Conservation (phyloP, 2,888 invertebrate genomes). For the Sarcophaga caerulescens region DNA sequence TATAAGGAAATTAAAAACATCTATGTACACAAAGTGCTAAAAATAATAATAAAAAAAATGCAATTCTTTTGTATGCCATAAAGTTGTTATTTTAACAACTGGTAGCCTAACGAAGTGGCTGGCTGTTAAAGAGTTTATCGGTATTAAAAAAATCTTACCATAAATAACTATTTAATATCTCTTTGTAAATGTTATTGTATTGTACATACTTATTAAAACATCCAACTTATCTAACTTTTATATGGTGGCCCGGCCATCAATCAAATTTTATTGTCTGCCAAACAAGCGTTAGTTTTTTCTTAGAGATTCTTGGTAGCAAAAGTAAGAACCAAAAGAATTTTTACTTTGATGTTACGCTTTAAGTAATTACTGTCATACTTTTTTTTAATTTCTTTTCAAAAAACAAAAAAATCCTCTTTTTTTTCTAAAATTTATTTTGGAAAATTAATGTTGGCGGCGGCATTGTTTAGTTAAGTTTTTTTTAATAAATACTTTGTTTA, state of each 20-base stretch:
- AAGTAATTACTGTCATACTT: constrained; percentile 45
- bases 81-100: neutral
- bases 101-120: neutral
- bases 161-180: too few species aligned
- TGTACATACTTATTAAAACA: neutral
- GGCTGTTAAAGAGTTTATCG: neutral
- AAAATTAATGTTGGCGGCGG: constrained; percentile 12
- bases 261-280: constrained; percentile 1
- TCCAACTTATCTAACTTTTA: neutral
- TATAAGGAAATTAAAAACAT: too few species aligned
- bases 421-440: neutral
- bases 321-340: neutral
- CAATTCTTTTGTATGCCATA: neutral
- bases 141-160: neutral
- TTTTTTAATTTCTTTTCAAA: neutral
- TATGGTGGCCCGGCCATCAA: neutral
- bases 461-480: neutral
- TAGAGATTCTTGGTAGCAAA: neutral
- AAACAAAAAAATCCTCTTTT: neutral
- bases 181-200: neutral
- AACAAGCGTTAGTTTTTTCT: neutral
- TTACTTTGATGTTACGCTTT: constrained; percentile 40
- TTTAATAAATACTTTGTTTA: neutral
- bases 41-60: too few species aligned
- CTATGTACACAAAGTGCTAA: too few species aligned